Evolutionary conservation across 2,888 invertebrate species (phyloP).

Genomic region (Neoscelio sp.): DNA sequence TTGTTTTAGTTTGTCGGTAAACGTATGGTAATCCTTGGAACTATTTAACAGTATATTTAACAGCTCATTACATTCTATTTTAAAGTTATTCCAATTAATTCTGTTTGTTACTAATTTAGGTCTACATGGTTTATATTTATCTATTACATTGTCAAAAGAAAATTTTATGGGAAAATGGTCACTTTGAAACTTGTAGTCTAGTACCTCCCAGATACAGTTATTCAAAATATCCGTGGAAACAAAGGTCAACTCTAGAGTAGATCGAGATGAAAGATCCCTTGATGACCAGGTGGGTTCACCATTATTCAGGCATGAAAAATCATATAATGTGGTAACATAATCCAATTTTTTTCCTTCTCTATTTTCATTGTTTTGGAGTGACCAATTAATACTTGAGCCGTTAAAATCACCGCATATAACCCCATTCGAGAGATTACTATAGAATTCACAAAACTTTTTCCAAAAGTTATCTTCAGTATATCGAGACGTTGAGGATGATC

Average conservation of each 20-base stretch:
- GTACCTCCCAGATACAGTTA: conserved; percentile 11
- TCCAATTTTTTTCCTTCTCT: no score
- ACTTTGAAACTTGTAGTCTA: conserved; percentile 17
- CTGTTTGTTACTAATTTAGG: not conserved
- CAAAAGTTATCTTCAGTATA: no score
- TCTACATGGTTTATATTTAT: not conserved
- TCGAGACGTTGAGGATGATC: no score
- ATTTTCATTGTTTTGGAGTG: no score
- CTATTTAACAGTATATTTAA: not conserved
- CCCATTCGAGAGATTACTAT: no score
- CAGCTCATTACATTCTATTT: not conserved
- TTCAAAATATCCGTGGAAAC: not conserved
- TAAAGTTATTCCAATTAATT: conserved; percentile 6
- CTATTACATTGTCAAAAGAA: not conserved
- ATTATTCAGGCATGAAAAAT: no score
- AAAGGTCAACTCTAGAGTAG: conserved; percentile 23
- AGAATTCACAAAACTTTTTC: no score
- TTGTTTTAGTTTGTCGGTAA: not conserved
- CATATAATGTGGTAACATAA: no score
- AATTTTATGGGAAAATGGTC: conserved; percentile 15
- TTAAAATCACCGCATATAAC: no score
- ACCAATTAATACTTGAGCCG: no score
- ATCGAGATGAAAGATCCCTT: not conserved
- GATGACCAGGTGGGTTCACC: conserved; percentile 20
- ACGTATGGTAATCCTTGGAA: not conserved